Percentiles rank a stretch among this genome's conserved stretches.
Evolutionary conservation across 2,888 invertebrate genomes (phyloP).

Genomic region (Cerceris rybyensis): DNA sequence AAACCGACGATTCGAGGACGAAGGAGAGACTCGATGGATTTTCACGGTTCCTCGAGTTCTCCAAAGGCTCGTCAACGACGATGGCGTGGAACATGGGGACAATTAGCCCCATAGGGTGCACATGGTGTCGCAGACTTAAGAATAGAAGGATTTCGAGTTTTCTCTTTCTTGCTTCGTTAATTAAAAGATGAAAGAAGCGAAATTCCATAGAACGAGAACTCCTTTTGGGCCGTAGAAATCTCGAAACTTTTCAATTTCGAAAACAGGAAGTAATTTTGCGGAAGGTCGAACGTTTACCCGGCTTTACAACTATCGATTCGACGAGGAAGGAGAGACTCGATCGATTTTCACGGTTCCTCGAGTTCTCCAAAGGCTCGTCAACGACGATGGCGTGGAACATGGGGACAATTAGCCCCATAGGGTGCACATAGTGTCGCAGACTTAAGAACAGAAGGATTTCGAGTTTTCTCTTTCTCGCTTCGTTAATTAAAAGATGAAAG

Average conservation of each 20-base stretch:
- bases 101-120: conserved; percentile 32
- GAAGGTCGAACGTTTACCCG: neutral
- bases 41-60: conserved; percentile 34
- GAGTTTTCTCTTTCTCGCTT: no score
- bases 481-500: no score
- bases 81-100: conserved; percentile 1
- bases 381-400: neutral
- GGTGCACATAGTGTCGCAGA: conserved; percentile 51
- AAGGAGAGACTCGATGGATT: conserved; percentile 53
- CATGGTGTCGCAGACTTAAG: conserved; percentile 52
- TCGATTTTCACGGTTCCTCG: conserved; percentile 51
- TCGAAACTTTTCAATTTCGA: neutral
- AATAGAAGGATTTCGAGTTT: no score
- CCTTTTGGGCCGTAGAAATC: no score
- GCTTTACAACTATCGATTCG: conserved; percentile 16
- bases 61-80: conserved; percentile 6
- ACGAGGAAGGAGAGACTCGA: conserved; percentile 32
- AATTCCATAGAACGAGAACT: no score
- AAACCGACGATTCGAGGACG: conserved; percentile 9
- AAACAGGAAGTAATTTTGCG: neutral
- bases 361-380: conserved; percentile 14
- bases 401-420: conserved; percentile 15
- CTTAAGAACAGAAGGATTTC: no score
- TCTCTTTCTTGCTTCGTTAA: no score
- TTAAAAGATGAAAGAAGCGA: no score